A percentile compares a stretch with the other conserved stretches of the same genome.
phyloP scores from a whole-genome alignment of 2,888 invertebrate species.

The Macaria notata region DNA sequence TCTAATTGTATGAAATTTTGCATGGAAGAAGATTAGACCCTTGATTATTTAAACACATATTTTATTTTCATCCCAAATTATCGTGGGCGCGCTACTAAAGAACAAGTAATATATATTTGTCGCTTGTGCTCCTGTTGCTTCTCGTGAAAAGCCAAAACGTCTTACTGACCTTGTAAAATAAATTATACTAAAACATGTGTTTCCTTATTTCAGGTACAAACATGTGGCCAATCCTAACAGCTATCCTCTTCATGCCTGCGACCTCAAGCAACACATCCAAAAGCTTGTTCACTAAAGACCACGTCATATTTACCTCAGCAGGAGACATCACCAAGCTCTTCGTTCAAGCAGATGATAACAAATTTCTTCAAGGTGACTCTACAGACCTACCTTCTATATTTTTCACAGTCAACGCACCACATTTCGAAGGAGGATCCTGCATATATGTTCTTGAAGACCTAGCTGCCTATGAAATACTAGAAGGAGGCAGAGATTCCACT shows the following conservation, averaged over 20 bases:
- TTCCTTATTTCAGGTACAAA: constrained; percentile 6
- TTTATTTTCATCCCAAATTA: too few relatives aligned
- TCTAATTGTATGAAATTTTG: too few relatives aligned
- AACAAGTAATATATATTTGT: too few relatives aligned
- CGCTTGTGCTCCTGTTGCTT: too few relatives aligned
- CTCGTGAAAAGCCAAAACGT: too few relatives aligned
- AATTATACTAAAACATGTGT: neutral
- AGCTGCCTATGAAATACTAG: constrained; percentile 61
- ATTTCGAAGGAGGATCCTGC: constrained; percentile 56
- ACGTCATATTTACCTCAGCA: constrained; percentile 55
- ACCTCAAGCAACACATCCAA: neutral
- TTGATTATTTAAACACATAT: too few relatives aligned
- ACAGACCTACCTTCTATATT: constrained; percentile 61
- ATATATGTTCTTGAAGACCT: constrained; percentile 65
- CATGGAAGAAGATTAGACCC: too few relatives aligned
- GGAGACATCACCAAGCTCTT: constrained; percentile 58
- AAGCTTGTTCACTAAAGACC: constrained; percentile 50
- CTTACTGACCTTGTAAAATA: too few relatives aligned
- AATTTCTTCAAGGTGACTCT: constrained; percentile 45
- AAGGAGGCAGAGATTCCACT: constrained; percentile 63
- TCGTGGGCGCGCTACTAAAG: too few relatives aligned
- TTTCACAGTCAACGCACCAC: constrained; percentile 56
- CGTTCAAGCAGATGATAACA: constrained; percentile 54
- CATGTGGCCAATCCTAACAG: constrained; percentile 23
- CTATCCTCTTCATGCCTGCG: constrained; percentile 13